phyloP scores from a whole-genome alignment of 1,140 invertebrate genomes.

The Drosophila miranda region DNA sequence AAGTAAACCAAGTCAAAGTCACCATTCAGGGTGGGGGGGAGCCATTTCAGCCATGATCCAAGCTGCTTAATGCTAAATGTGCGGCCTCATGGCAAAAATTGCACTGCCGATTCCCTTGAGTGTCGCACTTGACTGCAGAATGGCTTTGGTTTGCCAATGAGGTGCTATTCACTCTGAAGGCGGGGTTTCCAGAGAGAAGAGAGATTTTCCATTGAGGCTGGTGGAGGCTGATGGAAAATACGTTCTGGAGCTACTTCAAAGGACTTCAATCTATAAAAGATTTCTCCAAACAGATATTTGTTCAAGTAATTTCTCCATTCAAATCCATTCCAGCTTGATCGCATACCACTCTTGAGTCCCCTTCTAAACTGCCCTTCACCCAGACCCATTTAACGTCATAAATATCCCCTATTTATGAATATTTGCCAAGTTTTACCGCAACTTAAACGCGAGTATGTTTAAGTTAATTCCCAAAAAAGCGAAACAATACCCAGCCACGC shows the following conservation, averaged over 20 bases:
- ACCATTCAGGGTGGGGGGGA: constrained; percentile 17
- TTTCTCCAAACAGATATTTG: no score
- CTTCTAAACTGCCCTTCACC: no score
- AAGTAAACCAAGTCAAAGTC: constrained; percentile 74
- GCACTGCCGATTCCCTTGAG: constrained; percentile 24
- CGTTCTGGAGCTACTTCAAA: no score
- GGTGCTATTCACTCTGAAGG: background rate
- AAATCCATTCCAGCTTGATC: no score
- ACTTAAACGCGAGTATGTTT: constrained; percentile 31
- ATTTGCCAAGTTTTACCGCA: constrained; percentile 10
- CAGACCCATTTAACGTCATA: constrained; percentile 1
- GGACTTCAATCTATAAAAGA: no score
- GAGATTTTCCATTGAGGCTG: background rate
- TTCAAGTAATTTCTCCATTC: no score
- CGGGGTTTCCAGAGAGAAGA: background rate
- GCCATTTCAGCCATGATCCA: constrained; percentile 20
- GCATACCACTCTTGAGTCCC: no score
- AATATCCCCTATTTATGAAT: background rate
- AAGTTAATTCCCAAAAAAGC: constrained; percentile 52
- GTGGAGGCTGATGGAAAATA: no score
- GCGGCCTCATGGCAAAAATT: constrained; percentile 22
- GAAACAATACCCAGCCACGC: constrained; percentile 56
- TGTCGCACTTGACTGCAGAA: constrained; percentile 17
- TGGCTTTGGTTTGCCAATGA: constrained; percentile 6
- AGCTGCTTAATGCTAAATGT: constrained; percentile 45